Evolutionary conservation across 2,797 vertebrate genomes (phyloP), one percentile per base, ranked within the genome.

Genomic region (Characodon lateralis): DNA sequence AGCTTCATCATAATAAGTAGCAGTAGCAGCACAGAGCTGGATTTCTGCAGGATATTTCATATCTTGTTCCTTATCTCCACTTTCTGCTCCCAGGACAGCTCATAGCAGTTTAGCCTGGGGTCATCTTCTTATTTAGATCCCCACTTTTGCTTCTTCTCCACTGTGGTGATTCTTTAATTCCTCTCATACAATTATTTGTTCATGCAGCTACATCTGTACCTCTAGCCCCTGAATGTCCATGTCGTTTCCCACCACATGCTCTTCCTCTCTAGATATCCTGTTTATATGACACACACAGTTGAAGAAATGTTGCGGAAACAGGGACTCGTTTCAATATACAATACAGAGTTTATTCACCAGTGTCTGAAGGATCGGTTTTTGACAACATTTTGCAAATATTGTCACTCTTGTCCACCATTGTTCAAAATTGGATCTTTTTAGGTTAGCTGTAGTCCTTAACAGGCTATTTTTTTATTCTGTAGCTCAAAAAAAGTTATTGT

Each of bases 191-290:
- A 75, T 85, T 76, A 85, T 89, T 88, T 89, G 72, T 88, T 81
- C 84, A 81, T 73, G 22, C 77, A 53, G 55, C 80, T 82, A 76
- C 82, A 89, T 85, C 58, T 31, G 78, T 85, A 83, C 78, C 56
- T 84, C 85, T 61, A 71, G 84, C 73, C 80, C 83, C 73, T 80
- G 85, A 69, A 77, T 73, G 50, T 61, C 51, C 59, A 71, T 68
- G 80, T 86, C 85, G 91, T 88, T 94, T 93, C 92, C 92, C 91
- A 92, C 89, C 90, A 87, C 81, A 81, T 77, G 87, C 85, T 89
- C 92, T 95, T 94, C 94, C 92, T 93, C 87, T 87, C 48, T 78
- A 89, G 87, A 82, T 92, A 93, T 95, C 95, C 95, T 95, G 95
- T 95, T 95, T 95, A 94, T 91, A 84, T 78, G 82, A 83, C 83